Evolutionary conservation across 1,140 invertebrate genomes (phyloP), one percentile per base, ranked within the genome.

Genomic region (Pseudoatta argentina): DNA sequence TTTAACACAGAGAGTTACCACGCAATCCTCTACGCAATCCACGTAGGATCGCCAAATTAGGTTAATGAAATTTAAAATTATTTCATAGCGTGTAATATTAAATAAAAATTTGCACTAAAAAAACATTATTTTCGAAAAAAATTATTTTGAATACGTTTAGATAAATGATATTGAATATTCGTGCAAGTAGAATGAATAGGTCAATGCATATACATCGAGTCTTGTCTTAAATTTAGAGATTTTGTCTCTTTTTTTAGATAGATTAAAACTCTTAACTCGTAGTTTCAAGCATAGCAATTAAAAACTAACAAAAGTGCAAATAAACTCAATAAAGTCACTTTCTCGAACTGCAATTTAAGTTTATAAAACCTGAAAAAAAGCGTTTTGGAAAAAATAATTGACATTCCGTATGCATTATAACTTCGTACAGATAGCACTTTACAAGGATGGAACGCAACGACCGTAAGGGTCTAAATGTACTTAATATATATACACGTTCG

Each of bases 391-490:
- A 14, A 30, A 18, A 30, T 16, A 51, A 6, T 53, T 14, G 6
- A 48, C 18, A 66, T 75, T 55, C 18, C 34, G 34, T 5, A 14
- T 76, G 7, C 7, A 27, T 48, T 63, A 51, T 64, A 78, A 78
- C 18, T 51, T 78, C 18, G 18, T 34, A 16, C 7, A 39, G 34
- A 5, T 24, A n/a, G 24, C 24, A 78, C 39, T 64, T 64, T 61
- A 24, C n/a, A 27, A 77, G 24, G 12, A 51, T 30, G 14, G 16
- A 0, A 30, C 34, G 39, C 44, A 57, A 63, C 75, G 59, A 77
- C 18, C n/a, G 21, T 64, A 27, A 64, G 44, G 51, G 59, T 78
- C 24, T 78, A 64, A 64, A 78, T 64, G 6, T 64, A 78, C 5
- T 64, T 64, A 77, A 77, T 64, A 51, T 30, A 30, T 7, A 27